A percentile compares a stretch with the other conserved stretches of the same genome.
Evolutionary conservation across 2,888 invertebrate species (phyloP).

Genomic region (Antheraea assamensis): DNA sequence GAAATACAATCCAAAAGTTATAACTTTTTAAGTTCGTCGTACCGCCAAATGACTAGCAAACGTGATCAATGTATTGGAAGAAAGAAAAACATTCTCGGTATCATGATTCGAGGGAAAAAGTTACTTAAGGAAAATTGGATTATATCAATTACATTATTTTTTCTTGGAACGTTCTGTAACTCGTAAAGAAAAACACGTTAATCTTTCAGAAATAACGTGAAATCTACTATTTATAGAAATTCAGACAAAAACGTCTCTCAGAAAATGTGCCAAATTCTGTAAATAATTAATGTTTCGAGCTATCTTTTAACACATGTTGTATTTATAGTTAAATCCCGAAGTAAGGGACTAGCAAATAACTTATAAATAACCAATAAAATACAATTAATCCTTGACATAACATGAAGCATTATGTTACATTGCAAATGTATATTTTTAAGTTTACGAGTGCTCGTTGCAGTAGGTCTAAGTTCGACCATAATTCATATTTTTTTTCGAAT

Average conservation of each 20-base stretch:
- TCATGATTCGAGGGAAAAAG: not conserved
- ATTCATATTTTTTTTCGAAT: too few species aligned
- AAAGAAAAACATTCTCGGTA: not conserved
- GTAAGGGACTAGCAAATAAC: too few species aligned
- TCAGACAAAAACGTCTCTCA: not conserved
- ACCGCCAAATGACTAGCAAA: not conserved
- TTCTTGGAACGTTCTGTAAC: not conserved
- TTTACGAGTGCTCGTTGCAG: too few species aligned
- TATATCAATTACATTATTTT: constrained; percentile 6
- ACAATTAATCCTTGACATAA: too few species aligned
- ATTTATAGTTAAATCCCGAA: too few species aligned
- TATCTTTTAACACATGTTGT: too few species aligned
- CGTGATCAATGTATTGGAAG: not conserved
- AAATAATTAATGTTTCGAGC: too few species aligned
- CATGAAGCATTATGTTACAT: too few species aligned
- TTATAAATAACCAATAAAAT: too few species aligned
- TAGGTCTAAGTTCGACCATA: too few species aligned
- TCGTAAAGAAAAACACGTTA: not conserved
- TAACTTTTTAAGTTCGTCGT: not conserved
- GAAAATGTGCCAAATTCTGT: not conserved
- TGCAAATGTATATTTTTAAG: too few species aligned
- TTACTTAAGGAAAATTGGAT: constrained; percentile 1
- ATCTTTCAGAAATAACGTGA: not conserved
- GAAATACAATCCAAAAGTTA: not conserved
- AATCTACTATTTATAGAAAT: not conserved